Evolutionary conservation across 2,113 vertebrate genomes (phyloP).

Genomic region (Anolis carolinensis): DNA sequence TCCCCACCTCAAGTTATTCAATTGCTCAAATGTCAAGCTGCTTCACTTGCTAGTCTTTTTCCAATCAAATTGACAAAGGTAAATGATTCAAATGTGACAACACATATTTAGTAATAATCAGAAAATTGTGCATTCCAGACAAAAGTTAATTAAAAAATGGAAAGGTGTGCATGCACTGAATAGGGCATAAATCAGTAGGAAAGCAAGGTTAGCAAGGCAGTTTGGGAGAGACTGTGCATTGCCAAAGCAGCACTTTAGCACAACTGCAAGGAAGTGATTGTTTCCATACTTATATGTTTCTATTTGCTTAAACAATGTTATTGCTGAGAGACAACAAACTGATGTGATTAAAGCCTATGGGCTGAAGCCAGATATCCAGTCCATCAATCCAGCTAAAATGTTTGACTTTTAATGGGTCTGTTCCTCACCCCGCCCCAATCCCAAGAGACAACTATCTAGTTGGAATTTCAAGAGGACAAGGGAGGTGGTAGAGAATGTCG

Average conservation of each 20-base stretch:
- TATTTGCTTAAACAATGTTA: too few species aligned
- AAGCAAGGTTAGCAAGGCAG: too few species aligned
- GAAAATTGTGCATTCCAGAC: background rate
- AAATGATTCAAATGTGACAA: background rate
- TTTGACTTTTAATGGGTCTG: background rate
- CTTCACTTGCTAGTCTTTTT: background rate
- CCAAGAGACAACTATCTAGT: background rate
- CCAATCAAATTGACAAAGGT: background rate
- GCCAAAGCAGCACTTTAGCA: too few species aligned
- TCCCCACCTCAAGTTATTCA: background rate
- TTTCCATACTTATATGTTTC: too few species aligned
- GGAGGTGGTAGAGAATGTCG: too few species aligned
- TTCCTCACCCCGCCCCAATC: background rate
- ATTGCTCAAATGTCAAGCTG: background rate
- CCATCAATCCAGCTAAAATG: background rate
- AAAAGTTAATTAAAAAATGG: too few species aligned
- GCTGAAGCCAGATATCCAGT: background rate
- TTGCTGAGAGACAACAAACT: too few species aligned
- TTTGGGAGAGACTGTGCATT: too few species aligned
- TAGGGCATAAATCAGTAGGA: too few species aligned
- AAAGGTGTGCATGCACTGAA: too few species aligned
- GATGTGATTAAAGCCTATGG: too few species aligned
- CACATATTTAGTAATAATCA: background rate
- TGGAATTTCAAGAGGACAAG: background rate
- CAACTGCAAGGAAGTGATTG: too few species aligned